A percentile compares a stretch with the other conserved stretches of the same genome.
These are phyloP conservation scores for Zosterops pallidus DNA, from an alignment of 2,113 vertebrate species.

Conservation along the genomic window DNA sequence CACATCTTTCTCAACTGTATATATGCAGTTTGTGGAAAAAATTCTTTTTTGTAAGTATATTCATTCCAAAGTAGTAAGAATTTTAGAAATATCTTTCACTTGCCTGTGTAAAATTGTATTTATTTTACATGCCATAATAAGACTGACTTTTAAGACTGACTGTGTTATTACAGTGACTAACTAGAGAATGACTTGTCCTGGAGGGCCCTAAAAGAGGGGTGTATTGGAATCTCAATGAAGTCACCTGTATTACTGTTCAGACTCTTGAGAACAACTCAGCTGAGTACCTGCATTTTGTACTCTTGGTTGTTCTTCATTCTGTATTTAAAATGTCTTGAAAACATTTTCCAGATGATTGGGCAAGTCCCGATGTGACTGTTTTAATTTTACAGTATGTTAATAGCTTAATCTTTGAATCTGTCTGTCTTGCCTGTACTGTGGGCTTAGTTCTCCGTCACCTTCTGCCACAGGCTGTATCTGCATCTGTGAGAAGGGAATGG, in stretches of 20 bases:
- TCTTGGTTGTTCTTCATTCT: background rate
- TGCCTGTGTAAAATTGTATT: background rate
- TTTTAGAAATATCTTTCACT: background rate
- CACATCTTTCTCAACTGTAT: background rate
- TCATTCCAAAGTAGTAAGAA: background rate
- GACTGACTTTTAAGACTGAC: background rate
- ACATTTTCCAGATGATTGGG: background rate
- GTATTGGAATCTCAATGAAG: background rate
- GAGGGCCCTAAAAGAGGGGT: background rate
- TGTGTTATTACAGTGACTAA: background rate
- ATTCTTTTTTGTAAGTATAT: background rate
- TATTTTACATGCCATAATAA: background rate
- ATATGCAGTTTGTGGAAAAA: background rate
- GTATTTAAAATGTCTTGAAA: background rate
- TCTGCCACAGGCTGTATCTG: background rate
- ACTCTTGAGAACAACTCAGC: background rate
- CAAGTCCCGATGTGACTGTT: background rate
- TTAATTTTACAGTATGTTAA: background rate
- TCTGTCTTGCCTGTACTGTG: background rate
- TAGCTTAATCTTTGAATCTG: background rate
- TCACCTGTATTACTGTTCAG: background rate
- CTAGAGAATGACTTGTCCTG: background rate
- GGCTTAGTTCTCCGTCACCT: rapidly evolving
- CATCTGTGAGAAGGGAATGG: background rate
- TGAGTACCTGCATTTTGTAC: background rate